Base-by-base conservation (phyloP, 2,888 invertebrate species). In the Tachina lurida region DNA sequence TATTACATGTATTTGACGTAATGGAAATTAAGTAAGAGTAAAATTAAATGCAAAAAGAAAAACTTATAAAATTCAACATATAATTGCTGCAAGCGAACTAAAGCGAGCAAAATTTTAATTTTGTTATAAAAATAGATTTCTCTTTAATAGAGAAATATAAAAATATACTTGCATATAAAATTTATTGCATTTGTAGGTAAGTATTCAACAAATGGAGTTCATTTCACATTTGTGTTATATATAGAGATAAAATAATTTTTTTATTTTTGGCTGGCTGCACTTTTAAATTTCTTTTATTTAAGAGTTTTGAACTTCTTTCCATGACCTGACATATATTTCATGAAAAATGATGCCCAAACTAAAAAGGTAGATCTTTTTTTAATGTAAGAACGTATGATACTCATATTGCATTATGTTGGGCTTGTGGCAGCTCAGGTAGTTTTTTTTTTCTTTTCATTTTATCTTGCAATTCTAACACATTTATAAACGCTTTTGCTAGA, bases 401-500 rank as follows among this genome's bases (percentile, higher is more conserved):
- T 22, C 22, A 3, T 22, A 17, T 56, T 58, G 63, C 75, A 62
- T 58, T 63, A 70, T 75, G 74, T 74, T 78, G 62, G 74, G 52
- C 56, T n/a, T 60, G 75, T 54, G 79, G 54, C 63, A 84, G 70
- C 63, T 74, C 63, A 68, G 84, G 43, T 54, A 76, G 15, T 74
- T 75, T 67, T 58, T 76, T 58, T 71, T 71, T 31, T 74, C 68
- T 60, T 60, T 77, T 58, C 77, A 65, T 77, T 81, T 81, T 85
- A 85, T 81, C 84, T 85, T 43, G 77, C 77, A 58, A 56, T 56
- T 81, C 73, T 63, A 68, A 77, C 81, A 80, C 84, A 80, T 80
- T 84, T 84, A 80, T 76, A 84, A 84, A 80, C 52, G 68, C 76
- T 79, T n/a, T 77, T 73, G 41, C 81, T 62, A 85, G 81, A 85